Evolutionary conservation across 2,113 vertebrate genomes (phyloP).

Genomic region (Hippopotamus amphibius): DNA sequence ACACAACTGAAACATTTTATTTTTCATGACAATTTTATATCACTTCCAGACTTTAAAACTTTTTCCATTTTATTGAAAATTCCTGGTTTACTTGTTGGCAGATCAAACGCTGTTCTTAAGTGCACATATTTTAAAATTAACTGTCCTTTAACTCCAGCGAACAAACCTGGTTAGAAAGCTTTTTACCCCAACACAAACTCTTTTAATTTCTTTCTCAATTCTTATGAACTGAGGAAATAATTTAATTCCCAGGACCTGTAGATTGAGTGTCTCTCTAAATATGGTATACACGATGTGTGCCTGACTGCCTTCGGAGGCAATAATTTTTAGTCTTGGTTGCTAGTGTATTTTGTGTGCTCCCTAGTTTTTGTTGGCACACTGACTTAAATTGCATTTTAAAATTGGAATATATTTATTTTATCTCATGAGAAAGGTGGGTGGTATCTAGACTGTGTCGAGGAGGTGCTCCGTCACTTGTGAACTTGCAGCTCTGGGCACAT

Average conservation of each 20-base stretch:
- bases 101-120: conserved; percentile 72
- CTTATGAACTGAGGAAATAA: neutral
- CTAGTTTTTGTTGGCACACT: neutral
- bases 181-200: conserved; percentile 60
- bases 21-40: conserved; percentile 81
- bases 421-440: neutral
- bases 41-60: conserved; percentile 75
- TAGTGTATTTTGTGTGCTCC: conserved; percentile 47
- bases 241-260: neutral
- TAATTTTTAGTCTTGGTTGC: neutral
- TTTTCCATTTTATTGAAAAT: conserved; percentile 78
- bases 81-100: conserved; percentile 76
- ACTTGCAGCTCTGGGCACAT: neutral
- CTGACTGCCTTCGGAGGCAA: neutral
- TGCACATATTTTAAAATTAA: conserved; percentile 77
- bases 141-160: conserved; percentile 67
- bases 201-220: conserved; percentile 61
- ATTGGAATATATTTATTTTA: neutral
- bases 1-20: conserved; percentile 79
- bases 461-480: neutral
- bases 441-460: neutral
- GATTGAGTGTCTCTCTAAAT: neutral
- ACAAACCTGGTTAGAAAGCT: conserved; percentile 70
- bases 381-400: neutral
- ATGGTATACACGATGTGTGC: neutral